Conservation (phyloP, 1,140 invertebrate species). For the Temnothorax longispinosus region DNA sequence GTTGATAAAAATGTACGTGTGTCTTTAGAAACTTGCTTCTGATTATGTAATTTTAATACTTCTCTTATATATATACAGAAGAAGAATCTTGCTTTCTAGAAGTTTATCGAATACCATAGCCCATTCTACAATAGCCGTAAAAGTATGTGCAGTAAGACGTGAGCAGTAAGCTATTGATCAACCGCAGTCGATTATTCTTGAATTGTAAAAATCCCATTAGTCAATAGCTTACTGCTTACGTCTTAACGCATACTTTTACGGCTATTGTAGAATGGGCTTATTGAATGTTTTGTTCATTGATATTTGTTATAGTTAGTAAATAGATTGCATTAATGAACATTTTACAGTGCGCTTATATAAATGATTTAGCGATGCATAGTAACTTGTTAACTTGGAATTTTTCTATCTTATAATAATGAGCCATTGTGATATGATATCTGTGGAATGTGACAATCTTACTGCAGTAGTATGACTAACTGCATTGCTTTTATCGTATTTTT, state of each 20-base stretch:
- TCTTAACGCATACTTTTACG: too few relatives aligned
- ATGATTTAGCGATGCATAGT: not conserved
- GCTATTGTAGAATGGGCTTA: too few relatives aligned
- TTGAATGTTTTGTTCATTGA: not conserved
- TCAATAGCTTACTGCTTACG: too few relatives aligned
- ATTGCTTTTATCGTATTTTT: not conserved
- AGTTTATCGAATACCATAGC: not conserved
- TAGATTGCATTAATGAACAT: not conserved
- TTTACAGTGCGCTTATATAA: not conserved
- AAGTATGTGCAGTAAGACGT: too few relatives aligned
- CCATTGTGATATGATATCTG: not conserved
- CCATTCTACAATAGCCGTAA: too few relatives aligned
- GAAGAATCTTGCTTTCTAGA: not conserved
- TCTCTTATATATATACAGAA: not conserved
- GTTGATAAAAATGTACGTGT: not conserved
- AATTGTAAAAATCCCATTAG: too few relatives aligned
- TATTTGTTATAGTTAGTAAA: not conserved
- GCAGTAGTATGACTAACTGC: not conserved
- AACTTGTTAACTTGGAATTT: not conserved
- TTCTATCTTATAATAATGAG: not conserved
- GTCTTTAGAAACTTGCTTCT: not conserved
- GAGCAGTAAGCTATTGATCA: too few relatives aligned
- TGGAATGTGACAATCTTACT: not conserved
- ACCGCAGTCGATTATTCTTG: too few relatives aligned
- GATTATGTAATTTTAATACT: not conserved